Percentiles rank a stretch among this genome's conserved stretches.
phyloP scores from a whole-genome alignment of 2,888 invertebrate species.

The Mamestra brassicae region DNA sequence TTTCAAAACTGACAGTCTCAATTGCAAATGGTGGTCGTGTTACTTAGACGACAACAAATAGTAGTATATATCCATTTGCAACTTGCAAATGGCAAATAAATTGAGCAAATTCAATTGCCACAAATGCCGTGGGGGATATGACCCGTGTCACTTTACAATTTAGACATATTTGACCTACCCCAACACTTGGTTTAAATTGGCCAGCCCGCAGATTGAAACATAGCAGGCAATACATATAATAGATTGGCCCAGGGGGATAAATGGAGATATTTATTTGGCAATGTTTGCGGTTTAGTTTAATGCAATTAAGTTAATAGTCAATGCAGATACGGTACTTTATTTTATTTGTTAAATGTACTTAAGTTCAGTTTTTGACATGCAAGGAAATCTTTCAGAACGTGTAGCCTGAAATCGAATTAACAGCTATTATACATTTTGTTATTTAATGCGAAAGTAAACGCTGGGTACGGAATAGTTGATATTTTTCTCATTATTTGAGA shows the following conservation, averaged over 20 bases:
- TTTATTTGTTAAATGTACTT: too few species aligned
- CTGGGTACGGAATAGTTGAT: too few species aligned
- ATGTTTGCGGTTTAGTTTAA: slow-evolving; percentile 22
- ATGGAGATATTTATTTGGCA: slow-evolving; percentile 31
- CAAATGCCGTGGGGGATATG: slow-evolving; percentile 47
- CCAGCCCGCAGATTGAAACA: slow-evolving; percentile 58
- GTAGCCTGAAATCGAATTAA: too few species aligned
- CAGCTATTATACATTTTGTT: too few species aligned
- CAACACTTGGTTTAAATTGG: slow-evolving; percentile 43
- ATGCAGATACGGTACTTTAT: neutral
- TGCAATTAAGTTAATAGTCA: slow-evolving; percentile 14
- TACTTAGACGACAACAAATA: slow-evolving; percentile 14
- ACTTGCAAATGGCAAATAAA: slow-evolving; percentile 53
- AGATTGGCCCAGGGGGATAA: slow-evolving; percentile 20
- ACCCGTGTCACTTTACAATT: slow-evolving; percentile 44
- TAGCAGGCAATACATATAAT: slow-evolving; percentile 44
- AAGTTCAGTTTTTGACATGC: too few species aligned
- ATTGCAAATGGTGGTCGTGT: slow-evolving; percentile 31
- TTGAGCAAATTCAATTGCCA: slow-evolving; percentile 55
- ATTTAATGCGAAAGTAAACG: too few species aligned
- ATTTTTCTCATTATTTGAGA: too few species aligned
- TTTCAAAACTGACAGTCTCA: slow-evolving; percentile 20
- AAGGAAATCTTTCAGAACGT: too few species aligned
- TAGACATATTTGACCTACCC: slow-evolving; percentile 49
- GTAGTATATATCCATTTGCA: slow-evolving; percentile 18